Evolutionary conservation across 2,797 vertebrate genomes (phyloP), one percentile per base, ranked within the genome.

Genomic region (Malurus splendens): DNA sequence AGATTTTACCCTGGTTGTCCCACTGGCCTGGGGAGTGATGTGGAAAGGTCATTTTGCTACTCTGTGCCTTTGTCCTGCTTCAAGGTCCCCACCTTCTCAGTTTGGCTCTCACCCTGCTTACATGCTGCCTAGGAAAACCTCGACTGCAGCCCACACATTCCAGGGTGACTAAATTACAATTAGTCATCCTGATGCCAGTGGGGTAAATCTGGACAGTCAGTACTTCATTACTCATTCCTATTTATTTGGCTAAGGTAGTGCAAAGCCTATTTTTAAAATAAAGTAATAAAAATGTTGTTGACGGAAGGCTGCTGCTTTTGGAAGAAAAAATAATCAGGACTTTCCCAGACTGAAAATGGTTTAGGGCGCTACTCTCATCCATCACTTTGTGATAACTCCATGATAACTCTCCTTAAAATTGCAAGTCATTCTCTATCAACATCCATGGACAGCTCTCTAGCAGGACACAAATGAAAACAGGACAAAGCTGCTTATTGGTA

Each of bases 341-440:
- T 89, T 92, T 89, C 70, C 55, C 79, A 92, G 70, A 50, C 79
- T 85, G 73, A 83, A 84, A 81, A 82, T 62, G 60, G 65, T 74
- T 92, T 71, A 87, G 52, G 60, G 54, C 86, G 57, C 52, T 79
- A 20, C 54, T 90, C 62, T 79, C 90, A 94, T 94, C 93, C 85
- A 95, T 93, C 90, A 91, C 82, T 87, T 86, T 4, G 1, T 75
- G 36, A 75, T 0, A 3, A 82, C 87, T 78, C 67, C 0, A 0
- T 67, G 91, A 88, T 94, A 91, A 94, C 56, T 91, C 87, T 83
- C 47, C 82, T 81, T 73, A 65, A 74, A 91, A 78, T 33, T 90
- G 85, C 89, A 93, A 93, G 87, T 90, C 72, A 91, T 85, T 82
- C 82, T 57, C 86, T 71, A 64, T 82, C 78, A 88, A 82, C n/a